Base-by-base conservation (phyloP, 2,888 invertebrate genomes). In the Eupeodes latifasciatus region DNA sequence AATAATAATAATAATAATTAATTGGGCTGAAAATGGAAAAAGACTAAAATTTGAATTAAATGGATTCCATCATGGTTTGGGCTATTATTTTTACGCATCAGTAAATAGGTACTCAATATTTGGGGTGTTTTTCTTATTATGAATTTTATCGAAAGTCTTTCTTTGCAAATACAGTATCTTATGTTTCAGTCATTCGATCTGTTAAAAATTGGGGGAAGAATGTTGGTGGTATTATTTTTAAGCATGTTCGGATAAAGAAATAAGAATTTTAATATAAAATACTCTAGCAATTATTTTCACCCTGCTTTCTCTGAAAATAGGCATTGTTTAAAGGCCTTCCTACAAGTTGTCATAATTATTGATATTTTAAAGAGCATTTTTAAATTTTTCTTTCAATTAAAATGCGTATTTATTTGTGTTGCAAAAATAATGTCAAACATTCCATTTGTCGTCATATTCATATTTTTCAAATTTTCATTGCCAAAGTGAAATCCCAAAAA, bases 1-100 rank as follows among this genome's bases (percentile, higher is more conserved):
- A 66, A 27, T 62, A 40, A 69, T 53, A 71, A 57, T 69, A 67
- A 67, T 53, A 67, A 67, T 49, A 34, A 69, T 40, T 69, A 53
- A 40, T 57, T 72, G 19, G 47, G 57, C 27, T 36, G 44, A 44
- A 57, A 44, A 4, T 47, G 57, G 57, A n/a, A 2, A 40, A 57
- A 34, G 71, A 72, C 57, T 16, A n/a, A 44, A 51, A 44, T 64
- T 44, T 16, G 19, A 44, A 64, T 44, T 64, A 12, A 44, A 64
- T 64, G 19, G 44, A 40, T n/a, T 62, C 57, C 27, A 27, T 16
- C n/a, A 62, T 62, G 61, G 40, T 62, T 40, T 40, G 19, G 47
- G 19, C 1, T 64, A 14, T 27, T 64, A 47, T 64, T 64, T 47
- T 19, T 64, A 19, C 47, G 47, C 64, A 64, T 47, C 47, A 44